phyloP scores from a whole-genome alignment of 2,113 vertebrate species.

The Herpetotheres cachinnans region DNA sequence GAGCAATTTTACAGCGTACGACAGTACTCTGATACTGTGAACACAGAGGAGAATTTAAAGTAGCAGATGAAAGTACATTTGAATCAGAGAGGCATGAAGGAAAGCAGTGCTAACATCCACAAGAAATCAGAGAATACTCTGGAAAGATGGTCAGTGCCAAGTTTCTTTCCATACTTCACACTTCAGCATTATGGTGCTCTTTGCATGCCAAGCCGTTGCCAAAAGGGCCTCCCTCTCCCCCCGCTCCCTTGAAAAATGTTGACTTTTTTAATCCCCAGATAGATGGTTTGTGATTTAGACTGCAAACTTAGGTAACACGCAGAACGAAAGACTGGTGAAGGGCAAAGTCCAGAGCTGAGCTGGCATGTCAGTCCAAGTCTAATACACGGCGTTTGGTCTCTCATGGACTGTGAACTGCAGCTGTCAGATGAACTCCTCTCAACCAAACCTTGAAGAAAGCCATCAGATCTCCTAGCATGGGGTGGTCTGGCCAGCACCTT shows the following conservation, averaged over 20 bases:
- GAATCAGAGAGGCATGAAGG: background rate
- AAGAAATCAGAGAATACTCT: background rate
- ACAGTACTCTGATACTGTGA: background rate
- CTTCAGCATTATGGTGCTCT: background rate
- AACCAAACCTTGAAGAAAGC: background rate
- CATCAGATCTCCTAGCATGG: background rate
- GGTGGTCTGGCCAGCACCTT: background rate
- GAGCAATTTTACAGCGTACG: background rate
- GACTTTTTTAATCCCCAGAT: background rate
- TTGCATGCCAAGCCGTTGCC: background rate
- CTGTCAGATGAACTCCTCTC: background rate
- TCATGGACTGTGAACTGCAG: background rate
- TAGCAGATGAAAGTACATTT: background rate
- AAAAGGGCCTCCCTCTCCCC: background rate
- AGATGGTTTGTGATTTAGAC: background rate
- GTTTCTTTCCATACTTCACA: background rate
- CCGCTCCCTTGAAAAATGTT: background rate
- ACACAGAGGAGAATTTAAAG: background rate
- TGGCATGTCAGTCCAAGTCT: background rate
- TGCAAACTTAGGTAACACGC: background rate
- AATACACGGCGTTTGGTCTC: background rate
- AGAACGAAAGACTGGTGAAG: background rate
- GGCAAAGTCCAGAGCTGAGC: background rate
- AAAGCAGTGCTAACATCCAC: background rate
- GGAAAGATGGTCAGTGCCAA: background rate